Evolutionary conservation across 2,888 invertebrate genomes (phyloP).

Genomic region (Psococerastis gibbosa): DNA sequence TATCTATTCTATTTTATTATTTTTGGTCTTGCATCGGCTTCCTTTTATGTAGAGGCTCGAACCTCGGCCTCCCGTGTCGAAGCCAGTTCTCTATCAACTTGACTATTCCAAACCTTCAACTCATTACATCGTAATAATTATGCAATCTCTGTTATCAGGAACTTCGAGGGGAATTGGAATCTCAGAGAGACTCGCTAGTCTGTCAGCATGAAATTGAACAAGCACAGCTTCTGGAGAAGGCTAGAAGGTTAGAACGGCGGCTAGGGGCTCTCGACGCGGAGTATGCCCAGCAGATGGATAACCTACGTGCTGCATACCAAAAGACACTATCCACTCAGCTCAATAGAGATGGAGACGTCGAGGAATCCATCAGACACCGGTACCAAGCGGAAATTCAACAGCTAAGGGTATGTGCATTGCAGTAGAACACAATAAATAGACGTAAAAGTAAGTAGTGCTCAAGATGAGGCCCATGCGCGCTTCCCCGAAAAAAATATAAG

Average conservation of each 20-base stretch:
- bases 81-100: too few species aligned
- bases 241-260: constrained; percentile 48
- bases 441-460: too few species aligned
- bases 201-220: constrained; percentile 29
- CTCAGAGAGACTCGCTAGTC: constrained; percentile 27
- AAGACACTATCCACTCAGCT: constrained; percentile 38
- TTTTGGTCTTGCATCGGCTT: too few species aligned
- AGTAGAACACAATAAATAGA: too few species aligned
- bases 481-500: too few species aligned
- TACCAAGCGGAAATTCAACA: constrained; percentile 79
- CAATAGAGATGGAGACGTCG: constrained; percentile 38
- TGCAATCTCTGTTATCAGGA: constrained; percentile 16
- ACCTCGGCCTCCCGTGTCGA: too few species aligned
- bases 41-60: too few species aligned
- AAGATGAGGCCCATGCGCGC: too few species aligned
- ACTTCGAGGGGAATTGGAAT: constrained; percentile 23
- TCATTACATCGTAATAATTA: constrained; percentile 9
- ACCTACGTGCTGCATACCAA: constrained; percentile 56
- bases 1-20: too few species aligned
- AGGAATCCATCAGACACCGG: constrained; percentile 43
- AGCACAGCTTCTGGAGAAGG: constrained; percentile 39
- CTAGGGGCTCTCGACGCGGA: constrained; percentile 60
- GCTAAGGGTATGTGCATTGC: constrained; percentile 35
- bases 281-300: constrained; percentile 65
- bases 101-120: too few species aligned